phyloP scores from a whole-genome alignment of 2,113 vertebrate genomes.

The Tricholaema leucomelas region DNA sequence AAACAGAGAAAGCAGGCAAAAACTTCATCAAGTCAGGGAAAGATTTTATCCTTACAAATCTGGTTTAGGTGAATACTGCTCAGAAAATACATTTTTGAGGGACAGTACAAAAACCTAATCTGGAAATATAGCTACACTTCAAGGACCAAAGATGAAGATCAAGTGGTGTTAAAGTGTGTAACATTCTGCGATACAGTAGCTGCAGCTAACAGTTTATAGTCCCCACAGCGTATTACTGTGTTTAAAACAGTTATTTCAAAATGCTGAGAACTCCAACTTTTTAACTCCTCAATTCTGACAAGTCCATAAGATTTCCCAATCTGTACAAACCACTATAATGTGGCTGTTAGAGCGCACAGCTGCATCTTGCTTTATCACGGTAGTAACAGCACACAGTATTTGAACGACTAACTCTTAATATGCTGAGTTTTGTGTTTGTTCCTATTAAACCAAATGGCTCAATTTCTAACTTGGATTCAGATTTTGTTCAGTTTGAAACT shows the following conservation, averaged over 20 bases:
- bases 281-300: constrained; percentile 13
- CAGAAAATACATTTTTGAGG: neutral
- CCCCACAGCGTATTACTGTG: neutral
- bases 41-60: neutral
- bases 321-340: neutral
- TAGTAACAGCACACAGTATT: neutral
- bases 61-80: neutral
- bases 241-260: neutral
- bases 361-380: neutral
- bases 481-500: neutral
- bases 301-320: neutral
- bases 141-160: neutral
- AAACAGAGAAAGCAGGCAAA: neutral
- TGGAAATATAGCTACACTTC: neutral
- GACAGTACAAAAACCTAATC: neutral
- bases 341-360: neutral
- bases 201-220: neutral
- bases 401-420: neutral
- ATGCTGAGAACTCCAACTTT: neutral
- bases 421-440: neutral
- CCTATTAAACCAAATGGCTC: neutral
- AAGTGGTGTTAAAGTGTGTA: neutral
- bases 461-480: neutral
- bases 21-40: neutral
- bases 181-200: neutral